Percentiles rank a stretch among this genome's conserved stretches.
Evolutionary conservation across 2,113 vertebrate species (phyloP).

Genomic region (Turdus rufiventris): DNA sequence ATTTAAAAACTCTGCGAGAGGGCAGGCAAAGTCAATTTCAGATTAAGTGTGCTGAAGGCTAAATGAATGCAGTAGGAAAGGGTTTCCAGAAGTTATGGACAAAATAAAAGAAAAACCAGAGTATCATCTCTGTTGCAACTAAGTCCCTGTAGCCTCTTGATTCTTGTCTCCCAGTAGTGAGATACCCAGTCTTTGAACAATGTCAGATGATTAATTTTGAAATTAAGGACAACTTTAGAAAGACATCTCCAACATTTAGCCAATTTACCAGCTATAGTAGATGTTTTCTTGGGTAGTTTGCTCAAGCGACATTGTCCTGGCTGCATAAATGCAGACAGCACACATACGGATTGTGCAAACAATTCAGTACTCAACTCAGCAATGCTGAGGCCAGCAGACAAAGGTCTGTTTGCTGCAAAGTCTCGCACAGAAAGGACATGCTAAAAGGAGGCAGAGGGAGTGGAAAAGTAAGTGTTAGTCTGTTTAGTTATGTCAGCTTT

Average conservation of each 20-base stretch:
- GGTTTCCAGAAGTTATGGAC: not conserved
- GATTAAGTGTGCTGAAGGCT: not conserved
- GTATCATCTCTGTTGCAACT: not conserved
- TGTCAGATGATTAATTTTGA: not conserved
- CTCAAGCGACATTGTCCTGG: rapidly evolving
- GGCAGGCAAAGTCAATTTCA: not conserved
- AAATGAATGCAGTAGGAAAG: not conserved
- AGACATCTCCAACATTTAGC: not conserved
- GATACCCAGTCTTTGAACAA: not conserved
- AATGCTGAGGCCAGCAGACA: not conserved
- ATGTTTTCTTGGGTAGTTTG: not conserved
- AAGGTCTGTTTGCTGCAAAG: not conserved
- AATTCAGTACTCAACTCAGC: not conserved
- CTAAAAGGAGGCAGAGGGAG: not conserved
- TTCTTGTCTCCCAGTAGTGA: not conserved
- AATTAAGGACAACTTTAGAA: not conserved
- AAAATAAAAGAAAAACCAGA: not conserved
- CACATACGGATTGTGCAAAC: rapidly evolving
- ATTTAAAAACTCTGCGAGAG: not conserved
- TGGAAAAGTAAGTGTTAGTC: not conserved
- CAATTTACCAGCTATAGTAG: not conserved
- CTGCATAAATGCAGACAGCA: not conserved
- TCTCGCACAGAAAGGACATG: not conserved
- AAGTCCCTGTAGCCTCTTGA: not conserved
- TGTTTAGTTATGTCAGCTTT: not conserved